These are phyloP conservation scores for Lepidotrigona ventralis DNA, from an alignment of 1,140 invertebrate species.

Conservation along the genomic window DNA sequence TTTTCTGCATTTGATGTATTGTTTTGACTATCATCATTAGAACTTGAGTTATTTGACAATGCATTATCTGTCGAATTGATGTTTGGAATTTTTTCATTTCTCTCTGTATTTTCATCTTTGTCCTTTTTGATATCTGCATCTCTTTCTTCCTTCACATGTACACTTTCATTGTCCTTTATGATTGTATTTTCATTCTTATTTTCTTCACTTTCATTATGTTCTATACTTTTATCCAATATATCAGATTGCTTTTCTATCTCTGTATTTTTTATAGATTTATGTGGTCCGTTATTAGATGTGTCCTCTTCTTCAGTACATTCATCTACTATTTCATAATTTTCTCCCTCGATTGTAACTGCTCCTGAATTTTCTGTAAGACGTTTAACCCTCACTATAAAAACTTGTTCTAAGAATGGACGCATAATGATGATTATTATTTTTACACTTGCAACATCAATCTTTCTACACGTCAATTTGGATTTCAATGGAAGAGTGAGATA, in stretches of 20 bases:
- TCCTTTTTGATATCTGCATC: too few species aligned
- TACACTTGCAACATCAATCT: not conserved
- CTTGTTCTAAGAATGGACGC: not conserved
- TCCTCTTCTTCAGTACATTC: constrained; percentile 69
- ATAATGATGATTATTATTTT: not conserved
- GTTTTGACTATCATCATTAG: constrained; percentile 34
- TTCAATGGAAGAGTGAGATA: not conserved
- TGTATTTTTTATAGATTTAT: constrained; percentile 26
- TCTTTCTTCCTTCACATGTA: not conserved
- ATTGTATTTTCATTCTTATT: not conserved
- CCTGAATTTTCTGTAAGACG: constrained; percentile 54
- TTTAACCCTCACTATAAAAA: not conserved
- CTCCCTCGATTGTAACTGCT: constrained; percentile 58
- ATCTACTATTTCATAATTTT: constrained; percentile 68
- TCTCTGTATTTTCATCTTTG: too few species aligned
- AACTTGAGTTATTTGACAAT: not conserved
- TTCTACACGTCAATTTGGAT: not conserved
- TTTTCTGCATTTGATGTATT: not conserved
- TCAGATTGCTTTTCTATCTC: constrained; percentile 14
- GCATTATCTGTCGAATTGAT: not conserved
- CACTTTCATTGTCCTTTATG: not conserved
- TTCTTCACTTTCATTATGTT: not conserved
- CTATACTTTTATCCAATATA: constrained; percentile 8
- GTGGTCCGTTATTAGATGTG: constrained; percentile 24
- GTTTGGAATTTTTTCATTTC: not conserved